A percentile compares a stretch with the other conserved stretches of the same genome.
Conservation (phyloP, 92 coral and sea anemone species). For the Palythoa caribaeorum region DNA sequence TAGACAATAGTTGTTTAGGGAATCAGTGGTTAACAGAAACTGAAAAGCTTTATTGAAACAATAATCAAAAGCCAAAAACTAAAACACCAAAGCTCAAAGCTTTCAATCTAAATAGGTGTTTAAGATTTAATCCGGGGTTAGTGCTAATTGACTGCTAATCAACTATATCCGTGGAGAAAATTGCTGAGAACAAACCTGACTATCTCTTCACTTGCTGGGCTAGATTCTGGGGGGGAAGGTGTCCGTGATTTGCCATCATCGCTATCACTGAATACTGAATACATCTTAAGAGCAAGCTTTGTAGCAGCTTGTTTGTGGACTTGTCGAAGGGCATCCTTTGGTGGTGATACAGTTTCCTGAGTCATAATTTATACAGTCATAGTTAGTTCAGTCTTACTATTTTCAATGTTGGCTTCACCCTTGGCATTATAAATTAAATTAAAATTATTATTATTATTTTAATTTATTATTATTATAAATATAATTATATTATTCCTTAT, state of each 20-base stretch:
- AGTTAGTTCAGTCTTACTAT: too few relatives aligned
- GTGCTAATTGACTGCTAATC: background rate
- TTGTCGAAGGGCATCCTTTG: constrained; percentile 74
- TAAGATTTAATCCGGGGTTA: background rate
- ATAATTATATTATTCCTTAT: too few relatives aligned
- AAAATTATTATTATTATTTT: too few relatives aligned
- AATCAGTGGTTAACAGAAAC: too few relatives aligned
- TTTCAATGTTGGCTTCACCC: too few relatives aligned
- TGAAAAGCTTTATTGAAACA: too few relatives aligned
- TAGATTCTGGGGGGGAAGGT: constrained; percentile 71
- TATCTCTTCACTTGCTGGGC: constrained; percentile 51
- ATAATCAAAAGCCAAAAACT: background rate
- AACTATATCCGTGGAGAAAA: background rate
- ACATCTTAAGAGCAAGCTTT: constrained; percentile 75
- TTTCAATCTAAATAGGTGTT: too few relatives aligned
- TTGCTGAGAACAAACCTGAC: constrained; percentile 48
- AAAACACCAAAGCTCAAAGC: background rate
- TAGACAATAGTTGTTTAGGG: too few relatives aligned
- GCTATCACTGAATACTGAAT: constrained; percentile 78
- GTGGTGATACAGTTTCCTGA: constrained; percentile 66
- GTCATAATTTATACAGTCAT: too few relatives aligned
- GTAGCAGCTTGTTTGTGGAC: constrained; percentile 88
- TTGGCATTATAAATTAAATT: too few relatives aligned
- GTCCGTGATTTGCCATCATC: constrained; percentile 73
- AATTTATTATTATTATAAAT: too few relatives aligned